phyloP scores from a whole-genome alignment of 2,113 vertebrate genomes.

The Dasyurus viverrinus region DNA sequence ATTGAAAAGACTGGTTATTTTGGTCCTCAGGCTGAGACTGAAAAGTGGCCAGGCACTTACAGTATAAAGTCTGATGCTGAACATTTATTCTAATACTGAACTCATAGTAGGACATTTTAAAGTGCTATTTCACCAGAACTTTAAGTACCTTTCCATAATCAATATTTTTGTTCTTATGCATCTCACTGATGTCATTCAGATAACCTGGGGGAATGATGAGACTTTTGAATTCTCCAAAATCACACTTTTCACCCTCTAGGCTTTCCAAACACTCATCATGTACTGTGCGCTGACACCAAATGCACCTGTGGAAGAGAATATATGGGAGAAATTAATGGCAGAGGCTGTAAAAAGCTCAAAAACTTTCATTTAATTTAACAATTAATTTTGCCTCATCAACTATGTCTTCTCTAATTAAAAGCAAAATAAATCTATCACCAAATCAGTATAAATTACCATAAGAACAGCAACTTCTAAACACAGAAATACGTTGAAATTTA shows the following conservation, averaged over 20 bases:
- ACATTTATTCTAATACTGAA: background rate
- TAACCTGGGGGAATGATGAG: constrained; percentile 96
- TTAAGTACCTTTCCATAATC: constrained; percentile 89
- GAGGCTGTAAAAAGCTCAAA: background rate
- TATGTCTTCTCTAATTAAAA: background rate
- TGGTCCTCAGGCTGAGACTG: background rate
- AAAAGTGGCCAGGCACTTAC: background rate
- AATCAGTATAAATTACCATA: background rate
- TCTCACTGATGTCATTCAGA: constrained; percentile 90
- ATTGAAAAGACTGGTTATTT: background rate
- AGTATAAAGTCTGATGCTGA: background rate
- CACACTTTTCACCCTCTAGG: constrained; percentile 86
- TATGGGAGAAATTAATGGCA: background rate
- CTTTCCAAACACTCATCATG: constrained; percentile 94
- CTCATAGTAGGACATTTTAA: background rate
- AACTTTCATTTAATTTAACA: background rate
- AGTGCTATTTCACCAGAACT: constrained; percentile 31
- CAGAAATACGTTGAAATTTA: background rate
- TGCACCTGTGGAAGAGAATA: constrained; percentile 85
- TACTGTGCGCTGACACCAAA: constrained; percentile 96
- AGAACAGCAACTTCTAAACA: background rate
- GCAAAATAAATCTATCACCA: background rate
- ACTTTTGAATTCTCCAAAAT: constrained; percentile 93
- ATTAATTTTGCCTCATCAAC: background rate
- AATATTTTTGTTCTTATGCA: constrained; percentile 88